Percentiles rank a stretch among this genome's conserved stretches.
Evolutionary conservation across 2,113 vertebrate genomes (phyloP).

Genomic region (Speoplatyrhinus poulsoni): DNA sequence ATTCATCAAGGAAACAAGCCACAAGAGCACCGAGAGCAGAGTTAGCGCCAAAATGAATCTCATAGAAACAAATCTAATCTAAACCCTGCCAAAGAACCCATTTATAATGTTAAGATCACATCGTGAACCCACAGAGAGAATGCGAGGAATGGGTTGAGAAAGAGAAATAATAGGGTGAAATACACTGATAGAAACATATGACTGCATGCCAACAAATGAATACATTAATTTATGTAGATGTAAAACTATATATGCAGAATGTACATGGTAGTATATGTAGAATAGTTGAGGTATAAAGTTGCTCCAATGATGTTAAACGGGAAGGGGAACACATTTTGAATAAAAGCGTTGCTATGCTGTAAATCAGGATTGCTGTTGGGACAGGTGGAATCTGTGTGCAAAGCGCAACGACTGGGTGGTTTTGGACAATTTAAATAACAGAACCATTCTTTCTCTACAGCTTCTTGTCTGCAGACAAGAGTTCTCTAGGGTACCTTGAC

Average conservation of each 20-base stretch:
- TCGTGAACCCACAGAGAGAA: constrained; percentile 50
- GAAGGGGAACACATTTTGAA: constrained; percentile 10
- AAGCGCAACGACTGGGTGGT: constrained; percentile 20
- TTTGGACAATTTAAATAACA: constrained; percentile 40
- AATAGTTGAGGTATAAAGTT: constrained; percentile 25
- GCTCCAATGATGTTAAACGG: constrained; percentile 20
- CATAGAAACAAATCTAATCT: constrained; percentile 71
- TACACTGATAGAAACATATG: not conserved
- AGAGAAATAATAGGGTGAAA: not conserved
- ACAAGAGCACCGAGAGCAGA: constrained; percentile 57
- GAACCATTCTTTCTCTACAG: constrained; percentile 13
- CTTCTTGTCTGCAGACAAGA: constrained; percentile 29
- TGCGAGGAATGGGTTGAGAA: not conserved
- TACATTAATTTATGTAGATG: not conserved
- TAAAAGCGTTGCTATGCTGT: not conserved
- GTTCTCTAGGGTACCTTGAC: constrained; percentile 20
- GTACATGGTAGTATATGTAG: constrained; percentile 14
- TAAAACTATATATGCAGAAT: constrained; percentile 6
- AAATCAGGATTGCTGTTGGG: constrained; percentile 19
- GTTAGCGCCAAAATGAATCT: constrained; percentile 66
- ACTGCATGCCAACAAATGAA: constrained; percentile 42
- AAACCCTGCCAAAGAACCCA: constrained; percentile 58
- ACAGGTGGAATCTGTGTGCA: not conserved
- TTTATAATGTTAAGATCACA: constrained; percentile 69
- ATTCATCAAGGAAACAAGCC: constrained; percentile 73